Conservation (phyloP, 2,797 vertebrate genomes). For the Aotus griseimembra region DNA sequence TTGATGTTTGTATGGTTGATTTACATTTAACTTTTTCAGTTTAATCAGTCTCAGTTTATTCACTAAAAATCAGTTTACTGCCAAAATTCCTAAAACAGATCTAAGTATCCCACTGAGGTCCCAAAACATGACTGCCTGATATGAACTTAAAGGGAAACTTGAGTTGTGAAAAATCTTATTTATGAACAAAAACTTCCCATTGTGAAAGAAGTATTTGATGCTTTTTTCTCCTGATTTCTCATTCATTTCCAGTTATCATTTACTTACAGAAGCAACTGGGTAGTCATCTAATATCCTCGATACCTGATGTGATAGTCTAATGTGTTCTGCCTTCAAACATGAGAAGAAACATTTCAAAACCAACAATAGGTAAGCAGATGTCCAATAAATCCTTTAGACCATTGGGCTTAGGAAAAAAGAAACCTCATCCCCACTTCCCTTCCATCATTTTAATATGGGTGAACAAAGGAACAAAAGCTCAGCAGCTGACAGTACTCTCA, state of each 20-base stretch:
- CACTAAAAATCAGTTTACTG: not conserved
- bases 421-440: not conserved
- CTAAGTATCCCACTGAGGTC: not conserved
- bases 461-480: conserved; percentile 67
- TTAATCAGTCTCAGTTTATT: not conserved
- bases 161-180: not conserved
- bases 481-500: conserved; percentile 61
- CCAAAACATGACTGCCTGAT: not conserved
- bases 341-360: conserved; percentile 55
- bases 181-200: not conserved
- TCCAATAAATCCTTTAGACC: conserved; percentile 60
- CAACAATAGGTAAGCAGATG: conserved; percentile 70
- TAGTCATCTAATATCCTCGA: conserved; percentile 49
- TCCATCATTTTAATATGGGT: conserved; percentile 57
- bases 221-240: not conserved
- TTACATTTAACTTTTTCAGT: not conserved
- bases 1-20: not conserved
- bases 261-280: conserved; percentile 28
- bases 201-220: not conserved
- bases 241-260: conserved; percentile 48
- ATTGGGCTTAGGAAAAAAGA: conserved; percentile 41
- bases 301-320: conserved; percentile 38
- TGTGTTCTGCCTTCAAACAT: conserved; percentile 4
- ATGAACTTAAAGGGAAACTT: not conserved
- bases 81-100: not conserved